phyloP scores from a whole-genome alignment of 35 echinoderm and acorn worm species.

The Patiria miniata region DNA sequence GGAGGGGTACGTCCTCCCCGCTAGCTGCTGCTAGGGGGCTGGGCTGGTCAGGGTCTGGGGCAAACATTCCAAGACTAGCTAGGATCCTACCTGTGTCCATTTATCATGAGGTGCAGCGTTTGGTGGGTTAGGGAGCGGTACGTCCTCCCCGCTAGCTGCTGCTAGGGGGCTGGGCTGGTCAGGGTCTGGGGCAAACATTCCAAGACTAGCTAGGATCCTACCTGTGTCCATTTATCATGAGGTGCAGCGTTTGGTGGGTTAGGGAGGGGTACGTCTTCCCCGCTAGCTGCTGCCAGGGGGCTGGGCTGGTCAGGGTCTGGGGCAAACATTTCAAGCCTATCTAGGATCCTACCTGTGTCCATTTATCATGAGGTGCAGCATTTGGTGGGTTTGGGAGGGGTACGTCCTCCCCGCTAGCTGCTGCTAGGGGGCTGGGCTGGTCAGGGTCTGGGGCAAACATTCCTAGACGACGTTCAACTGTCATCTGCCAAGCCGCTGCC shows the following conservation, averaged over 20 bases:
- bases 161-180: slow-evolving; percentile 71
- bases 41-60: slow-evolving; percentile 55
- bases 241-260: slow-evolving; percentile 89
- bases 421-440: slow-evolving; percentile 70
- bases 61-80: slow-evolving; percentile 84
- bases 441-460: slow-evolving; percentile 79
- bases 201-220: slow-evolving; percentile 78
- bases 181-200: slow-evolving; percentile 78
- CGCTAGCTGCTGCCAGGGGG: slow-evolving; percentile 74
- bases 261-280: slow-evolving; percentile 61
- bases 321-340: neutral
- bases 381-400: slow-evolving; percentile 85
- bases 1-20: slow-evolving; percentile 59
- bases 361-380: slow-evolving; percentile 90
- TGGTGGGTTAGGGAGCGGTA: slow-evolving; percentile 75
- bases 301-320: slow-evolving; percentile 63
- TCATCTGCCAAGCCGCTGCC: slow-evolving; percentile 94
- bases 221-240: slow-evolving; percentile 97
- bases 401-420: slow-evolving; percentile 66
- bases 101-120: slow-evolving; percentile 95
- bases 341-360: slow-evolving; percentile 73
- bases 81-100: slow-evolving; percentile 93
- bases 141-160: slow-evolving; percentile 62
- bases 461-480: slow-evolving; percentile 83
- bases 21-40: slow-evolving; percentile 79